phyloP scores from a whole-genome alignment of 23 tunicate species.

The Oikopleura albicans region DNA sequence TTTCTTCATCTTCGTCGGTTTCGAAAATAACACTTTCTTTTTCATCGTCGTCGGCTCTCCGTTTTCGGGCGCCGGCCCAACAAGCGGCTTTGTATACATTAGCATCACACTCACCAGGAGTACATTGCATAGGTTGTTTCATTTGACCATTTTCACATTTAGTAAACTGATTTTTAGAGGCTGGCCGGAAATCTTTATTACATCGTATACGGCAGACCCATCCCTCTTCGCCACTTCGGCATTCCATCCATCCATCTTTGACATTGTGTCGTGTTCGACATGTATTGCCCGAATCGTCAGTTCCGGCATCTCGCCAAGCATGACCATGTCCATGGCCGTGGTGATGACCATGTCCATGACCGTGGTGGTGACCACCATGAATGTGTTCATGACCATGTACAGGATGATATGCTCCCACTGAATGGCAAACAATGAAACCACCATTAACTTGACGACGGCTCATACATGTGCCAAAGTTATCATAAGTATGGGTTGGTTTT shows the following conservation, averaged over 20 bases:
- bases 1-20: background rate
- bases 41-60: background rate
- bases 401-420: background rate
- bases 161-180: background rate
- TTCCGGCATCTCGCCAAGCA: background rate
- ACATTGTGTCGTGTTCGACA: background rate
- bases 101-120: background rate
- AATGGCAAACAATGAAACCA: background rate
- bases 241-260: background rate
- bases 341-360: background rate
- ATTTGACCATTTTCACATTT: background rate
- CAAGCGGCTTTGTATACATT: background rate
- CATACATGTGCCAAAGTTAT: background rate
- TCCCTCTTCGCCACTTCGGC: background rate
- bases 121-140: background rate
- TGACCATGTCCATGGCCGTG: background rate
- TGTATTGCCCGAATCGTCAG: background rate
- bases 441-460: background rate
- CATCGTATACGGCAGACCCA: conserved; percentile 1
- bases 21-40: background rate
- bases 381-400: background rate
- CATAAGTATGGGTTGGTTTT: background rate
- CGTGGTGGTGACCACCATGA: background rate
- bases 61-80: background rate
- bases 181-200: background rate